These are phyloP conservation scores for Tenualosa thibaudeaui DNA, from an alignment of 2,797 vertebrate genomes.

Conservation along the genomic window DNA sequence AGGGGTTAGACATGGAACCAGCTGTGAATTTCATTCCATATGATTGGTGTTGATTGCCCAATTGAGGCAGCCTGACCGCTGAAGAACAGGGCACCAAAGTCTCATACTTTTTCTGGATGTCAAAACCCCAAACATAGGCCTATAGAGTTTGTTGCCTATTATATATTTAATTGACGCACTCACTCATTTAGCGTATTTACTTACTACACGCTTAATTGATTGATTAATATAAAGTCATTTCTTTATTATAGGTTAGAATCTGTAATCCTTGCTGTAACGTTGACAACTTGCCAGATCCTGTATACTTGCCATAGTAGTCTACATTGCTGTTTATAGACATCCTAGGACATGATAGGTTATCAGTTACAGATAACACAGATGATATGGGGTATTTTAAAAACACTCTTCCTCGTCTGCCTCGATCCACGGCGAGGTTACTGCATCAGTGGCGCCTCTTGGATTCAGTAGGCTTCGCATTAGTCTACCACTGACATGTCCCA, in stretches of 20 bases:
- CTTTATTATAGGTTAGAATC: too few relatives aligned
- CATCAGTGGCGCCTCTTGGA: neutral
- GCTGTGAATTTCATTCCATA: neutral
- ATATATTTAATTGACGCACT: too few relatives aligned
- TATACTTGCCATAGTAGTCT: neutral
- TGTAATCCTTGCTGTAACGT: too few relatives aligned
- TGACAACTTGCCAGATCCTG: neutral
- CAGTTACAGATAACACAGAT: slow-evolving; percentile 13
- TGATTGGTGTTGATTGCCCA: neutral
- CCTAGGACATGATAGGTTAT: neutral
- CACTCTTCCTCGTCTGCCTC: neutral
- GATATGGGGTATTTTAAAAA: neutral
- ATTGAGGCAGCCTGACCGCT: neutral
- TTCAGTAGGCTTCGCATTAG: neutral
- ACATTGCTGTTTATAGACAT: neutral
- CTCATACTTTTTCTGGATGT: neutral
- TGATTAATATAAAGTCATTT: too few relatives aligned
- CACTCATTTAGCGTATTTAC: too few relatives aligned
- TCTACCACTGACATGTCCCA: neutral
- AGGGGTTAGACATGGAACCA: neutral
- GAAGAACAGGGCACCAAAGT: neutral
- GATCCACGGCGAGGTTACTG: neutral
- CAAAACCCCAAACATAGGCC: neutral
- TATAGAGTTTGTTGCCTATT: too few relatives aligned
- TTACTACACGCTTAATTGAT: too few relatives aligned